Evolutionary conservation across 2,888 invertebrate genomes (phyloP), one percentile per base, ranked within the genome.

Genomic region (Apamea monoglypha): DNA sequence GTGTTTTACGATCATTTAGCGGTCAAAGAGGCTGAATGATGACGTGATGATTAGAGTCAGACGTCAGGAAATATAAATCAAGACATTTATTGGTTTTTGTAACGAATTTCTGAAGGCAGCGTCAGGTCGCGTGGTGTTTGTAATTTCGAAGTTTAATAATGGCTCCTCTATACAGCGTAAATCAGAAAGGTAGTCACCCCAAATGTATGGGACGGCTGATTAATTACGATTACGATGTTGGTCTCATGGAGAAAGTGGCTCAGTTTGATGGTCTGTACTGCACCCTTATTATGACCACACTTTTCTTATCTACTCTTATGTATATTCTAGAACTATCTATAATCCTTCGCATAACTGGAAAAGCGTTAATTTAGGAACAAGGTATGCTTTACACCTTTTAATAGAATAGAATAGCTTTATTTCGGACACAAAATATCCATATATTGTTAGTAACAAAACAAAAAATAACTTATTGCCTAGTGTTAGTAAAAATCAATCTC

Each of bases 1-100:
- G 12, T 76, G 56, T 74, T 85, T 64, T 50, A 50, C 29, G 32
- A 70, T 67, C 63, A 21, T 63, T 81, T 50, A 63, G 40, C 36
- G 32, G 64, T 63, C 14, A 21, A 44, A 63, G 12, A n/a, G 12
- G n/a, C 53, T 40, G 36, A 74, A 10, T 63, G 67, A 75, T 68
- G 71, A 80, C 56, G 56, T 56, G 2, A 29, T 44, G 7, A 68
- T 59, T 56, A 21, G 14, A 47, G 10, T 32, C 47, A 59, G 29
- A 14, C 12, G 6, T 10, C n/a, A 53, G 32, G 1, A 3, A 56
- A 73, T 59, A 40, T 53, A 64, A 82, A 74, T 56, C 29, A 64
- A 6, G 56, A n/a, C 1, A 29, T 50, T n/a, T 50, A 61, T 67
- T 83, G 59, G 16, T 36, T 44, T 76, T 70, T 25, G 0, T 6